phyloP scores from a whole-genome alignment of 2,888 invertebrate species.

The Heliconius ismenius region DNA sequence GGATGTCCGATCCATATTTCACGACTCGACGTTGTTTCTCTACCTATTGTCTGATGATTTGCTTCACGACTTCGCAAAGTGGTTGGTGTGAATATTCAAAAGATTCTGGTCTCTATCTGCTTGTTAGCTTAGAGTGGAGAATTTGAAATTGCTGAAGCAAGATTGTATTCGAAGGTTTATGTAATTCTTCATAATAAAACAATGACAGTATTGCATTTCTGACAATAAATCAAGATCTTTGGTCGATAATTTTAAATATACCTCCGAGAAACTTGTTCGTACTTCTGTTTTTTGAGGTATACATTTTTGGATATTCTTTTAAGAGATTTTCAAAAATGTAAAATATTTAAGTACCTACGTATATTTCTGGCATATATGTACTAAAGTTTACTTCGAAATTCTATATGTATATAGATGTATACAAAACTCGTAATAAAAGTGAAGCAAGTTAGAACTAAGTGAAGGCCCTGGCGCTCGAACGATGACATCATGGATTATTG shows the following conservation, averaged over 20 bases:
- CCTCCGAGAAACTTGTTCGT: background rate
- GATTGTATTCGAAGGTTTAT: constrained; percentile 6
- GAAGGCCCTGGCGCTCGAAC: constrained; percentile 59
- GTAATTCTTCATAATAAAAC: background rate
- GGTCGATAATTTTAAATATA: background rate
- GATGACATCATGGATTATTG: constrained; percentile 61
- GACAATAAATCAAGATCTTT: background rate
- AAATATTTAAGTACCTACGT: too few relatives aligned
- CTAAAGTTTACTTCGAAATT: too few relatives aligned
- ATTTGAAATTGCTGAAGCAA: background rate
- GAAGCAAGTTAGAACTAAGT: constrained; percentile 54
- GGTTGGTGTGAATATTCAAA: constrained; percentile 18
- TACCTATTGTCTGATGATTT: constrained; percentile 36
- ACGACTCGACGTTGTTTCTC: constrained; percentile 29
- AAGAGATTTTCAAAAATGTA: too few relatives aligned
- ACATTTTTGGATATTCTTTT: too few relatives aligned
- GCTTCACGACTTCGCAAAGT: constrained; percentile 32
- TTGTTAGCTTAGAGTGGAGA: background rate
- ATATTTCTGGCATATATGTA: too few relatives aligned
- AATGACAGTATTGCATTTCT: constrained; percentile 2
- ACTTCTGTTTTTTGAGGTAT: background rate
- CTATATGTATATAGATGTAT: background rate
- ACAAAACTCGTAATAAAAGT: constrained; percentile 43
- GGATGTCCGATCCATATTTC: constrained; percentile 43
- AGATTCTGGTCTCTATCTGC: constrained; percentile 31